Base-by-base conservation (phyloP, 2,113 vertebrate species). In the Otus sunia region DNA sequence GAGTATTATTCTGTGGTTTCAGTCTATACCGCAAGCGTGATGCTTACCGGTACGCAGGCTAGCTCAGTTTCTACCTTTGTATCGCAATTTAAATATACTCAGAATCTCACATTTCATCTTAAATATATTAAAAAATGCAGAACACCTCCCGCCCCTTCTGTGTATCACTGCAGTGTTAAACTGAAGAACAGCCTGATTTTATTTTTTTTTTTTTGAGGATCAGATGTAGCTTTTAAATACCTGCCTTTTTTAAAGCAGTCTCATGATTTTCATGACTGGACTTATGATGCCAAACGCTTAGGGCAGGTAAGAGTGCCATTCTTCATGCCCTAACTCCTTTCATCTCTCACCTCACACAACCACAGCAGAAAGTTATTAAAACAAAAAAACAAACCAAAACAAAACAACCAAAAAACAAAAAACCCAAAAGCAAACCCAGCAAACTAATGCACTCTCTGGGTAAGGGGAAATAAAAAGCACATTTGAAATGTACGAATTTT, bases 401-500 rank as follows among this genome's bases (percentile, higher is more conserved):
- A n/a, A 29, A 39, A 8, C 15, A 29, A 67, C 23, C 34, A 29
- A 43, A 43, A 6, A 6, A 15, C 43, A 49, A 13, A 37, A n/a
- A 52, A 52, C 15, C 6, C 18, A 39, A 76, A 94, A 73, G 15
- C 20, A 79, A 90, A 75, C 27, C 36, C 32, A 79, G 34, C n/a
- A 68, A 94, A 91, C n/a, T 43, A 88, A 66, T 39, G 29, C 49
- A 68, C 10, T 86, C 71, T 68, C 37, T 55, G n/a, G 49, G 22
- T 66, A 80, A 96, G 55, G 37, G 62, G 56, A 95, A 97, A 94
- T 94, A 94, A 96, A 91, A 96, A 90, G 66, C 58, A 94, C 43
- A 87, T 92, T 96, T 94, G 80, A 97, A 96, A 93, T 2, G 5
- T 90, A 96, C 50, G 75, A 96, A 95, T 91, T 91, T 81, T 96